A percentile compares a stretch with the other conserved stretches of the same genome.
Evolutionary conservation across 2,797 vertebrate species (phyloP).

Genomic region (Alcedo atthis): DNA sequence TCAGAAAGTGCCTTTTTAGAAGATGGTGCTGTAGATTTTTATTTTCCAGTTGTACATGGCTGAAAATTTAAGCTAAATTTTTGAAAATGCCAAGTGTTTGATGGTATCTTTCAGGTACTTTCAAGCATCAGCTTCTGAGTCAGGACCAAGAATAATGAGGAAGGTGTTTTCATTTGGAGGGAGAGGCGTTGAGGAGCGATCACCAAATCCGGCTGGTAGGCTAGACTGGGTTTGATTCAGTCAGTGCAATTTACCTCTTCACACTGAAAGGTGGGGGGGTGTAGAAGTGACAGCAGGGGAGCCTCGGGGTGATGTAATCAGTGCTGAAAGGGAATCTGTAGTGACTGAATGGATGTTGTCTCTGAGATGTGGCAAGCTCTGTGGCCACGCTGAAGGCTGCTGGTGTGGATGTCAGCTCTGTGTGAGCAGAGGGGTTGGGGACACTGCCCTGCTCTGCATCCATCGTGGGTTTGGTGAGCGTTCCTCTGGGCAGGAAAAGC

Average conservation of each 20-base stretch:
- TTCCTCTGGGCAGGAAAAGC: conserved; percentile 77
- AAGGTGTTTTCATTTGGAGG: conserved; percentile 42
- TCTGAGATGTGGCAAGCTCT: neutral
- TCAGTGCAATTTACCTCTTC: conserved; percentile 31
- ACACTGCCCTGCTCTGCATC: neutral
- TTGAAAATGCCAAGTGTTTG: conserved; percentile 84
- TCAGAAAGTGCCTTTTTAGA: conserved; percentile 99
- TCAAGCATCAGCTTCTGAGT: conserved; percentile 79
- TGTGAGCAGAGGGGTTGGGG: neutral
- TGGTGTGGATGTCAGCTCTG: neutral
- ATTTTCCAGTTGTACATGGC: conserved; percentile 81
- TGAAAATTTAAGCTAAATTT: conserved; percentile 73
- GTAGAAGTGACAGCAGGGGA: neutral
- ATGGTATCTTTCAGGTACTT: conserved; percentile 80
- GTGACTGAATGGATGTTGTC: fast-evolving
- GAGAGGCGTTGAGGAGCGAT: conserved; percentile 61
- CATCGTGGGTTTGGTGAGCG: conserved; percentile 76
- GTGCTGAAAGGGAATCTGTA: neutral
- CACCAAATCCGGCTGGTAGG: conserved; percentile 76
- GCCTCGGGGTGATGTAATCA: neutral
- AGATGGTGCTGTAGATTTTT: conserved; percentile 93
- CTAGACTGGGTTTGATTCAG: neutral
- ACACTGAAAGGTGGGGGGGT: neutral
- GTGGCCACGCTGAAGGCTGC: neutral
- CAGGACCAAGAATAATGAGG: conserved; percentile 80